Percentiles rank a stretch among this genome's conserved stretches.
Conservation (phyloP, 2,888 invertebrate species). For the Plusia festucae region DNA sequence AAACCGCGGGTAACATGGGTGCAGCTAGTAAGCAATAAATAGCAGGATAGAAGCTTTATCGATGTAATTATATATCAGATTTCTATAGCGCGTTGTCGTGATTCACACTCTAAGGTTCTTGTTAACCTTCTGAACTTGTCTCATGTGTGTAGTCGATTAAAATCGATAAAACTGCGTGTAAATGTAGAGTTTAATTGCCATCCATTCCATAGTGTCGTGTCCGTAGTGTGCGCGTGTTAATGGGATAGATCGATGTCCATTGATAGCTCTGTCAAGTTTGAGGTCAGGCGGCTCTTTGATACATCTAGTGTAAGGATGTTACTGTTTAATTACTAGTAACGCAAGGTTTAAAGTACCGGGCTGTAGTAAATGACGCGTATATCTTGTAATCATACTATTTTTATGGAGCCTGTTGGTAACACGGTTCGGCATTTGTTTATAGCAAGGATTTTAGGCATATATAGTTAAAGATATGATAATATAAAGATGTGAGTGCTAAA, state of each 20-base stretch:
- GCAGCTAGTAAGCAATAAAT: too few relatives aligned
- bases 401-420: too few relatives aligned
- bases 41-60: too few relatives aligned
- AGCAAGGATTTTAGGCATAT: too few relatives aligned
- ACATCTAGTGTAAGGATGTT: neutral
- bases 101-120: too few relatives aligned
- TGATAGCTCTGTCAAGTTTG: conserved; percentile 33
- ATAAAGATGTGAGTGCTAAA: too few relatives aligned
- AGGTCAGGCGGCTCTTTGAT: neutral
- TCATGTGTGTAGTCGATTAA: conserved; percentile 20
- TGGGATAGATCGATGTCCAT: conserved; percentile 33
- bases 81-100: too few relatives aligned
- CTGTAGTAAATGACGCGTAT: neutral
- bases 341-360: neutral
- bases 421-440: too few relatives aligned
- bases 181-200: conserved; percentile 39
- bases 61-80: too few relatives aligned
- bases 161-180: conserved; percentile 29
- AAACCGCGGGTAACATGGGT: too few relatives aligned
- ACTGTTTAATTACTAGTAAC: neutral
- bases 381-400: neutral
- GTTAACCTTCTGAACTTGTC: neutral
- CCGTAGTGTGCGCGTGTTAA: conserved; percentile 25
- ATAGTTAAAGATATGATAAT: too few relatives aligned
- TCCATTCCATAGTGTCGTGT: conserved; percentile 7